A percentile compares a stretch with the other conserved stretches of the same genome.
phyloP scores from a whole-genome alignment of 2,797 vertebrate genomes.

The Poecilia wingei region DNA sequence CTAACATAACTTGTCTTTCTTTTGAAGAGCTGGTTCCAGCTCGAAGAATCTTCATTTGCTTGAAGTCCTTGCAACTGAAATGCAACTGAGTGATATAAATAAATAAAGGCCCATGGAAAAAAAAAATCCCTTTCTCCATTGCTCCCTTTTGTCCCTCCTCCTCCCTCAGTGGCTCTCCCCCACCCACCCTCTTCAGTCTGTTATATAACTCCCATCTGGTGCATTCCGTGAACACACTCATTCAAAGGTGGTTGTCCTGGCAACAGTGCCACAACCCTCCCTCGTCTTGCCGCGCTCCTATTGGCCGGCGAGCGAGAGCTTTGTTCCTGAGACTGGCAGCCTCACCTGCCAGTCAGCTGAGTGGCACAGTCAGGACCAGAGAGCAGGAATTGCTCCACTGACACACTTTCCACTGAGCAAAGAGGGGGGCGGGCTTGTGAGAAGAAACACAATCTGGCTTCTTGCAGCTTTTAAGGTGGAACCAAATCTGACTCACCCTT shows the following conservation, averaged over 20 bases:
- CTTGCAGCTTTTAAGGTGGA: conserved; percentile 68
- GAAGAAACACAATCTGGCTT: conserved; percentile 64
- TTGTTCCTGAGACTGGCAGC: conserved; percentile 52
- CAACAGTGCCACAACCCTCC: conserved; percentile 68
- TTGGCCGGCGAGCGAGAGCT: conserved; percentile 56
- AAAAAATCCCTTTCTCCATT: conserved; percentile 66
- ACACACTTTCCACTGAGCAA: conserved; percentile 79
- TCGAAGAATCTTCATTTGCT: conserved; percentile 26
- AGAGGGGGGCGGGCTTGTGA: conserved; percentile 40
- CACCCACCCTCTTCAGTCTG: conserved; percentile 68
- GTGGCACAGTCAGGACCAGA: conserved; percentile 57
- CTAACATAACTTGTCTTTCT: conserved; percentile 11
- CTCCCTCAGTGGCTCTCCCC: conserved; percentile 53
- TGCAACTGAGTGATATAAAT: conserved; percentile 65
- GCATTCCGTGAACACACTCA: conserved; percentile 81
- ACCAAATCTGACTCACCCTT: conserved; percentile 43
- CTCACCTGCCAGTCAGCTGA: conserved; percentile 75
- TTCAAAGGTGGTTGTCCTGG: conserved; percentile 80
- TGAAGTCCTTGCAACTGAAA: conserved; percentile 44
- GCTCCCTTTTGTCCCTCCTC: conserved; percentile 63
- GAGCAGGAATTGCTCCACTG: conserved; percentile 80
- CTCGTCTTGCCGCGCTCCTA: conserved; percentile 39
- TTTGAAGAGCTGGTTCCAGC: conserved; percentile 25
- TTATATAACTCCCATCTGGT: conserved; percentile 84
- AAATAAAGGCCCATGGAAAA: conserved; percentile 71